Evolutionary conservation across 2,888 invertebrate species (phyloP).

Genomic region (Gymnocheta viridis): DNA sequence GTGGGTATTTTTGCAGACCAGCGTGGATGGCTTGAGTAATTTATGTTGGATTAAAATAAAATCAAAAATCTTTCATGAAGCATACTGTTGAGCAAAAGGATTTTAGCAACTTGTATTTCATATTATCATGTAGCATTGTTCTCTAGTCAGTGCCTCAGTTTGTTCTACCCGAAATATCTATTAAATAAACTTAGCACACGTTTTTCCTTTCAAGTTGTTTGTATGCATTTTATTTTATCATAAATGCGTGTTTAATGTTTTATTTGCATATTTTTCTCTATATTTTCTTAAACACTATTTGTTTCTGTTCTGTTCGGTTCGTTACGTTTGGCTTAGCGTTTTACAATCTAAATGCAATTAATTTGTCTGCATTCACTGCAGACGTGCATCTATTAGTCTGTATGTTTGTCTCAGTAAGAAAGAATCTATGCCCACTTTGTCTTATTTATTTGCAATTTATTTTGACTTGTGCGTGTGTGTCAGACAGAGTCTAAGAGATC

Average conservation of each 20-base stretch:
- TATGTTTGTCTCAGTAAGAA: conserved; percentile 6
- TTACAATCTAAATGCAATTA: conserved; percentile 64
- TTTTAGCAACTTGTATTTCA: too few species aligned
- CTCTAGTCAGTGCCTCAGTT: not conserved
- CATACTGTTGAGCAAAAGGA: too few species aligned
- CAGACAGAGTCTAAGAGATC: conserved; percentile 21
- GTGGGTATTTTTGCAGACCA: too few species aligned
- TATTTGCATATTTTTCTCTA: conserved; percentile 55
- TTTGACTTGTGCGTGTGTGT: conserved; percentile 42
- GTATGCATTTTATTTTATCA: conserved; percentile 21
- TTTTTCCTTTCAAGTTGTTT: conserved; percentile 27
- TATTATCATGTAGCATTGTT: not conserved
- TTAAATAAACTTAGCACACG: conserved; percentile 47
- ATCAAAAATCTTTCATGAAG: too few species aligned
- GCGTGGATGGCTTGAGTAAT: too few species aligned
- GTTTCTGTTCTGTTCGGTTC: conserved; percentile 23
- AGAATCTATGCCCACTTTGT: conserved; percentile 44
- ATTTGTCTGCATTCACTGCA: conserved; percentile 63
- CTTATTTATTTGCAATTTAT: conserved; percentile 51
- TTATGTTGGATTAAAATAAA: too few species aligned
- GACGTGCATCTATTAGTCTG: conserved; percentile 49
- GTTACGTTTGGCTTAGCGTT: conserved; percentile 23
- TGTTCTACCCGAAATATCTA: conserved; percentile 26
- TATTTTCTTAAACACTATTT: conserved; percentile 25
- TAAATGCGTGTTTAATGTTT: conserved; percentile 42